Conservation (phyloP, 2,888 invertebrate species). For the Xanthorhoe designata region DNA sequence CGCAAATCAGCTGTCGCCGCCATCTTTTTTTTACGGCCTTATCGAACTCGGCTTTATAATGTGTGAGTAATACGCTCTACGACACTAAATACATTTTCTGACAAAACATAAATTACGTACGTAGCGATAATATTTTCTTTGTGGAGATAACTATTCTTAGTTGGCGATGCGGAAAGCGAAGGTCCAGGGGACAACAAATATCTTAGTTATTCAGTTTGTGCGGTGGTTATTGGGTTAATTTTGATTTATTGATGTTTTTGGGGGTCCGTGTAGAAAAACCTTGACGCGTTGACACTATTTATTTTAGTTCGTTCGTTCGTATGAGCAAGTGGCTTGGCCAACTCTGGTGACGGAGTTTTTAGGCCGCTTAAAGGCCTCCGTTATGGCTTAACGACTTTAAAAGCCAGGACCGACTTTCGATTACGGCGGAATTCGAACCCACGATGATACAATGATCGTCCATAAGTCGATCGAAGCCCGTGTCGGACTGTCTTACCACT, state of each 20-base stretch:
- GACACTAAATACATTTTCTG: conserved; percentile 77
- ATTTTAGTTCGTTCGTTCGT: not conserved
- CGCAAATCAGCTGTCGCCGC: conserved; percentile 72
- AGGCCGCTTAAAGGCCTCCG: no score
- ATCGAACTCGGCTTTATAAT: conserved; percentile 83
- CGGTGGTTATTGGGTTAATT: conserved; percentile 44
- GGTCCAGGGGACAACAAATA: conserved; percentile 63
- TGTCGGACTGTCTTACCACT: no score
- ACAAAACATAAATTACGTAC: conserved; percentile 84
- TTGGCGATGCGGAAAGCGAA: conserved; percentile 70
- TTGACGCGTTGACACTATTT: not conserved
- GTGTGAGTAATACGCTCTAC: conserved; percentile 77
- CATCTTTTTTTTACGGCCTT: conserved; percentile 74
- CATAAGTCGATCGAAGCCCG: no score
- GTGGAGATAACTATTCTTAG: conserved; percentile 74
- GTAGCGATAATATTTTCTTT: conserved; percentile 47
- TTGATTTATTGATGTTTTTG: conserved; percentile 40
- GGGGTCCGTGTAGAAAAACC: not conserved
- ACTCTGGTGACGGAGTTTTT: no score
- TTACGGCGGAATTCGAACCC: no score
- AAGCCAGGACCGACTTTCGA: no score
- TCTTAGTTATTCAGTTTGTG: conserved; percentile 44
- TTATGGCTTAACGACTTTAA: no score
- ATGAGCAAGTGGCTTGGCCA: no score
- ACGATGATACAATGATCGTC: no score